phyloP scores from a whole-genome alignment of 2,888 invertebrate species.

The Prostheceraeus crozeri region DNA sequence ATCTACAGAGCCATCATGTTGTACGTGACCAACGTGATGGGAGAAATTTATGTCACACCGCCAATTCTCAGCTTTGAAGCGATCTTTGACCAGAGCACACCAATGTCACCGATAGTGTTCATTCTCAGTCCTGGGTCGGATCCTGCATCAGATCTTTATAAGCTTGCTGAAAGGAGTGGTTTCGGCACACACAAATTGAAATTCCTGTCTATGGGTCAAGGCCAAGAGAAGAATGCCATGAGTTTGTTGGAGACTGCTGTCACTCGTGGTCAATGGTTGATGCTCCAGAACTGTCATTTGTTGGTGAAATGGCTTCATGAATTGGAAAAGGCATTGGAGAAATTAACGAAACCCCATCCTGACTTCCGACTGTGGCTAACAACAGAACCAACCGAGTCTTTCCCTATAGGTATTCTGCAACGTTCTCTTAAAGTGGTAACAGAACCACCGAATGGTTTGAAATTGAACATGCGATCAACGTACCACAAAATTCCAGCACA shows the following conservation, averaged over 20 bases:
- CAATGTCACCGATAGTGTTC: constrained; percentile 60
- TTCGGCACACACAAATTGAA: constrained; percentile 57
- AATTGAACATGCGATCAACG: constrained; percentile 76
- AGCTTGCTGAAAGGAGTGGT: constrained; percentile 57
- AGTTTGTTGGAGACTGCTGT: constrained; percentile 56
- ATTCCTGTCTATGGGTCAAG: constrained; percentile 58
- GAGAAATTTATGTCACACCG: constrained; percentile 78
- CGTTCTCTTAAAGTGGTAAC: constrained; percentile 76
- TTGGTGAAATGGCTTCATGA: constrained; percentile 70
- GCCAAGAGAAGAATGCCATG: constrained; percentile 63
- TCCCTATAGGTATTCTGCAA: constrained; percentile 81
- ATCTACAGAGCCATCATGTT: constrained; percentile 76
- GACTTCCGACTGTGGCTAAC: constrained; percentile 87
- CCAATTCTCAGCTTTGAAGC: constrained; percentile 74
- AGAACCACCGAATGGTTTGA: constrained; percentile 81
- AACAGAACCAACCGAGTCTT: constrained; percentile 75
- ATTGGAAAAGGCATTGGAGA: constrained; percentile 74
- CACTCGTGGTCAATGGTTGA: constrained; percentile 72
- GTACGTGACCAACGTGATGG: constrained; percentile 74
- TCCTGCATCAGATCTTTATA: constrained; percentile 57
- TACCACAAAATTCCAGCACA: constrained; percentile 75
- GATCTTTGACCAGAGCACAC: constrained; percentile 76
- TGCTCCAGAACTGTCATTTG: constrained; percentile 84
- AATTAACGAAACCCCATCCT: constrained; percentile 72
- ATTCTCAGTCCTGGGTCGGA: constrained; percentile 58